Evolutionary conservation across 2,888 invertebrate species (phyloP).

Genomic region (Bugulina stolonifera): DNA sequence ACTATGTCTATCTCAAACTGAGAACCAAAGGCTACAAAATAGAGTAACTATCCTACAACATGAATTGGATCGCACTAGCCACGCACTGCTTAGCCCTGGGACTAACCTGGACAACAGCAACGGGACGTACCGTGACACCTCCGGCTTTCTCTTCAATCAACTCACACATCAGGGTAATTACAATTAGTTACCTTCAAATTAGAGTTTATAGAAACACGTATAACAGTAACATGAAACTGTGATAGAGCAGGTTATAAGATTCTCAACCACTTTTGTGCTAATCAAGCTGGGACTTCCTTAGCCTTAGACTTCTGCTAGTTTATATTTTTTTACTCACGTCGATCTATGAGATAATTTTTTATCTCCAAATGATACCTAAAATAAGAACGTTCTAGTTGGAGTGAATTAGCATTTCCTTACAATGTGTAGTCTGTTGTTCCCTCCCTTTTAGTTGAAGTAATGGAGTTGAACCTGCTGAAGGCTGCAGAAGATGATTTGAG

Average conservation of each 20-base stretch:
- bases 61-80: not conserved
- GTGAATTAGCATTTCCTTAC: no score
- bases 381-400: no score
- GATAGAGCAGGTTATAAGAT: no score
- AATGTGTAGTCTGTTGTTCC: no score
- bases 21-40: not conserved
- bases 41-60: not conserved
- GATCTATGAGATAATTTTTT: no score
- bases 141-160: conserved; percentile 3
- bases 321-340: no score
- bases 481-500: not conserved
- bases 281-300: no score
- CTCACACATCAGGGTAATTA: conserved; percentile 3
- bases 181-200: not conserved
- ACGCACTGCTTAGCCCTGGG: not conserved
- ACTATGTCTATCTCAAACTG: not conserved
- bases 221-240: no score
- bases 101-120: not conserved
- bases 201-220: not conserved
- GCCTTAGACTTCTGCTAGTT: no score
- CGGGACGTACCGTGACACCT: conserved; percentile 10
- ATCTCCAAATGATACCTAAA: no score
- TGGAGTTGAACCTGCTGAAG: not conserved
- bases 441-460: conserved; percentile 17
- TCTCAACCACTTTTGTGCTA: no score